A percentile compares a stretch with the other conserved stretches of the same genome.
Evolutionary conservation across 2,797 vertebrate species (phyloP).

Genomic region (Eulemur rubriventer): DNA sequence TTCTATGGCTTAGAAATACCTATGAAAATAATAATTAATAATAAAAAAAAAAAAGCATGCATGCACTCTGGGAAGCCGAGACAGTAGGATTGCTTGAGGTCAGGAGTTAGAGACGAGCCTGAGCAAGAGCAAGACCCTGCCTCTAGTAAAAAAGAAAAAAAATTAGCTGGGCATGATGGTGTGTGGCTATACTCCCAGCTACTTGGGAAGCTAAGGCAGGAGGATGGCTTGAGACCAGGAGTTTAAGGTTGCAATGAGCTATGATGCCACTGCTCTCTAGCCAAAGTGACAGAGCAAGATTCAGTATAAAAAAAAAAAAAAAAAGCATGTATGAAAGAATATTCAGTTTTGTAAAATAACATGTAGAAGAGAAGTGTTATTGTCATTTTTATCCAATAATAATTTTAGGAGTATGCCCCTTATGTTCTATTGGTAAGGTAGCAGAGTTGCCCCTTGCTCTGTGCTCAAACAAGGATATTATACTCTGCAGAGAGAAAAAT

Average conservation of each 20-base stretch:
- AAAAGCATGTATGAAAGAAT: neutral
- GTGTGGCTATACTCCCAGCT: neutral
- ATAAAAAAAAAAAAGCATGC: neutral
- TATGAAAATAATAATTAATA: neutral
- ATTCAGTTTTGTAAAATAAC: neutral
- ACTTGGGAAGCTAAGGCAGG: neutral
- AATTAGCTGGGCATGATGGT: neutral
- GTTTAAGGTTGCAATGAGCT: neutral
- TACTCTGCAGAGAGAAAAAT: neutral
- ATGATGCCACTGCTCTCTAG: neutral
- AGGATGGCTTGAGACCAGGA: neutral
- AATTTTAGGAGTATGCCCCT: neutral
- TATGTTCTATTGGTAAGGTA: neutral
- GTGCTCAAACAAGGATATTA: neutral
- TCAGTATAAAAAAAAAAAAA: neutral
- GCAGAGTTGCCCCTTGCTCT: neutral
- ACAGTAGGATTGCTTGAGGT: neutral
- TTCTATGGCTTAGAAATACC: neutral
- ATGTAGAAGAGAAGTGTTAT: neutral
- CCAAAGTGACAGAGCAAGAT: neutral
- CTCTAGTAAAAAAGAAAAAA: neutral
- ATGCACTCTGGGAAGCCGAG: neutral
- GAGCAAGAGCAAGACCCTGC: neutral
- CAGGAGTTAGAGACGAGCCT: neutral
- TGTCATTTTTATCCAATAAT: neutral